Base-by-base conservation (phyloP, 2,888 invertebrate species). In the Netelia inedita region DNA sequence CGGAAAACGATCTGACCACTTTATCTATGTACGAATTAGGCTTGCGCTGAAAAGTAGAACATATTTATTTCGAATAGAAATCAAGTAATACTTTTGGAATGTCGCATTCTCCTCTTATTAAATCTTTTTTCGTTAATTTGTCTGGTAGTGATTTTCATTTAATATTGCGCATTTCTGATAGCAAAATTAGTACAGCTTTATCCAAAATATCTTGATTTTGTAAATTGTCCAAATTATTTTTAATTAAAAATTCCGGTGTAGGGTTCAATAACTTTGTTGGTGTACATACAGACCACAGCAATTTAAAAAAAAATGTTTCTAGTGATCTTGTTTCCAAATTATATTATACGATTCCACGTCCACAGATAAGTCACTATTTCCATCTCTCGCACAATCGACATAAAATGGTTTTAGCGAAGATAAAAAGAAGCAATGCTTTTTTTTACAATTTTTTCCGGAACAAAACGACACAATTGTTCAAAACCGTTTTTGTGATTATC, bases 91-190 rank as follows among this genome's bases (percentile, higher is more conserved):
- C 14, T 46, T 50, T 19, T 53, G 82, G 83, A 79, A 74, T 23
- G 21, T 68, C 79, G 71, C 86, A 87, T 85, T 87, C 85, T 78
- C 85, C 87, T 66, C 14, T 50, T 74, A 85, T 85, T 57, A 87
- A 79, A 69, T 85, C 79, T 82, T 80, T 63, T 55, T 79, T 59
- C 41, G 79, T 85, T 21, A 69, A 41, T 76, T 82, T 53, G 57
- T 83, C 75, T 68, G 83, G 83, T 46, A 85, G 55, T 14, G 63
- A 68, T 66, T 81, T 83, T 5, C 71, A 73, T 61, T 85, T 10
- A 10, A 86, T 86, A 5, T 69, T 21, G 10, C n/a, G 43, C 21
- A 87, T 83, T 86, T 87, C 86, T 61, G 66, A 78, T 83, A 79
- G 43, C 43, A 86, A 59, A 83, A 86, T 86, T 53, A 75, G 61